Conservation (phyloP, 2,888 invertebrate genomes). For the Apantesis nais region DNA sequence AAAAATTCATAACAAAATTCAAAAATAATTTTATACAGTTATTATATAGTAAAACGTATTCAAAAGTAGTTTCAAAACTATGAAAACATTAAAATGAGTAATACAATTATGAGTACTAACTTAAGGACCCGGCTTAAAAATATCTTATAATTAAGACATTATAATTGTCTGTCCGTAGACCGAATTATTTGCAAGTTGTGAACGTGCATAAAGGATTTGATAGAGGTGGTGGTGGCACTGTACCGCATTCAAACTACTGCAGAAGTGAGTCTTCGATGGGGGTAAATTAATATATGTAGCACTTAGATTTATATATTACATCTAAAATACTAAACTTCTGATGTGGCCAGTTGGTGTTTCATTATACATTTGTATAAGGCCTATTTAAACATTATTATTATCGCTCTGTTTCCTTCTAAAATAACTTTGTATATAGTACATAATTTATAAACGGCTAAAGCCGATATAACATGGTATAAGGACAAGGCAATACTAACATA, state of each 20-base stretch:
- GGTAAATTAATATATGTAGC: background rate
- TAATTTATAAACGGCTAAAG: conserved; percentile 2
- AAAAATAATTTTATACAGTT: background rate
- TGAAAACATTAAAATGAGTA: background rate
- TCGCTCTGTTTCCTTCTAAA: background rate
- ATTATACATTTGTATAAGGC: conserved; percentile 2
- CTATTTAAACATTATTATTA: conserved; percentile 1
- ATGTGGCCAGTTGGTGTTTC: background rate
- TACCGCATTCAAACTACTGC: background rate
- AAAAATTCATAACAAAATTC: background rate
- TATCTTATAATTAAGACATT: background rate
- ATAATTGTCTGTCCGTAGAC: background rate
- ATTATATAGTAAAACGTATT: background rate
- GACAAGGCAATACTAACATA: background rate
- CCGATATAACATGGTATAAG: background rate
- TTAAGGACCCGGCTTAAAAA: conserved; percentile 17
- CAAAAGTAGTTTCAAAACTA: background rate
- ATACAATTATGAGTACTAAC: conserved; percentile 6
- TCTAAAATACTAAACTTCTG: background rate
- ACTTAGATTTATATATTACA: background rate
- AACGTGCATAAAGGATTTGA: background rate
- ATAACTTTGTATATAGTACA: background rate
- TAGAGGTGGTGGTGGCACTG: background rate
- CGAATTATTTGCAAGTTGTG: background rate
- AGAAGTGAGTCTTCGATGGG: background rate